Evolutionary conservation across 2,797 vertebrate species (phyloP).

Genomic region (Pantherophis alleghaniensis): DNA sequence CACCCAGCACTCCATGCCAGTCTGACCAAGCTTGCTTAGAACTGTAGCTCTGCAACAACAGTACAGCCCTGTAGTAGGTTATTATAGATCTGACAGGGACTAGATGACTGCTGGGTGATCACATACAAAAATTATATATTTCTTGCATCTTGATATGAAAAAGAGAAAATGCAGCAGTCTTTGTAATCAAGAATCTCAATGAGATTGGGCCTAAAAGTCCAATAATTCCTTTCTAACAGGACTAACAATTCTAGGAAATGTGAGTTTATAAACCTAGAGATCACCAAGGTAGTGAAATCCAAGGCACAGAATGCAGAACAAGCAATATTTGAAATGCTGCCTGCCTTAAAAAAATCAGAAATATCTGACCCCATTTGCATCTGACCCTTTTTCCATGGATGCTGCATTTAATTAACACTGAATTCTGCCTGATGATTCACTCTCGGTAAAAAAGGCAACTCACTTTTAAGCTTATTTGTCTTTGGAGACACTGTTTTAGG

Average conservation of each 20-base stretch:
- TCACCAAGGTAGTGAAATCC: background rate
- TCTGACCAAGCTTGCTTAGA: background rate
- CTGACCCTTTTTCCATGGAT: background rate
- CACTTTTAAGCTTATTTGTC: background rate
- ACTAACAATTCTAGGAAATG: background rate
- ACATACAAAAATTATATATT: background rate
- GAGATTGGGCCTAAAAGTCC: background rate
- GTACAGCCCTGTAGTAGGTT: background rate
- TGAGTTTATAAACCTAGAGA: background rate
- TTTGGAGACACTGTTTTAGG: background rate
- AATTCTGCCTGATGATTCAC: background rate
- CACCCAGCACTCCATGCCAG: background rate
- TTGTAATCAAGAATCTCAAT: background rate
- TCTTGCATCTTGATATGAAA: background rate
- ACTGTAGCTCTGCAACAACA: background rate
- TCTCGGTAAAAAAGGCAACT: background rate
- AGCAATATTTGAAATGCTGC: background rate
- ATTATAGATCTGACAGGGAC: background rate
- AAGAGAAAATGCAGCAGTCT: background rate
- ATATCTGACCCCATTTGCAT: background rate
- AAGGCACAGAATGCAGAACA: background rate
- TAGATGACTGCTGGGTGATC: background rate
- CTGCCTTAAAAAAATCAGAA: background rate
- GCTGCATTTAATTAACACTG: background rate
- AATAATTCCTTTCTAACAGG: background rate